A percentile compares a stretch with the other conserved stretches of the same genome.
phyloP scores from a whole-genome alignment of 2,113 vertebrate genomes.

The Paraplagusia blochii region DNA sequence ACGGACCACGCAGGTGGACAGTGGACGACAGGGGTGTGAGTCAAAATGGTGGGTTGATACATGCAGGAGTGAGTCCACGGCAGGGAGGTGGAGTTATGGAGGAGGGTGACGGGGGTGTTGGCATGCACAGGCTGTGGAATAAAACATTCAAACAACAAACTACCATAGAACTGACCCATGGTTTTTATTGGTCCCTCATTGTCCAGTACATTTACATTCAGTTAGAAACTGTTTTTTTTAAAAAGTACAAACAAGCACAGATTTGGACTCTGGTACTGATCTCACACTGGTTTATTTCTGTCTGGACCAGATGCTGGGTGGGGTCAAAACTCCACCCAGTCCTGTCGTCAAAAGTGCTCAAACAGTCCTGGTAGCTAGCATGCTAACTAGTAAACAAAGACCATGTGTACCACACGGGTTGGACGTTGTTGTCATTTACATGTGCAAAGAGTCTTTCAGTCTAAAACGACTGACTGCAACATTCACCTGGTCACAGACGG shows the following conservation, averaged over 20 bases:
- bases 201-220: slow-evolving; percentile 8
- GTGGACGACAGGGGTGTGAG: slow-evolving; percentile 55
- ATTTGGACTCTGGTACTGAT: neutral
- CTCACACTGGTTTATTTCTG: no score
- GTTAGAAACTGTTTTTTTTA: slow-evolving; percentile 8
- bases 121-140: slow-evolving; percentile 84
- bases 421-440: no score
- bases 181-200: slow-evolving; percentile 44
- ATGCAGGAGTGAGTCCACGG: slow-evolving; percentile 87
- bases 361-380: no score
- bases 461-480: no score
- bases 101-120: slow-evolving; percentile 61
- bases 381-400: no score
- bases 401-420: no score
- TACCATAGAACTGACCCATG: slow-evolving; percentile 9
- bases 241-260: neutral
- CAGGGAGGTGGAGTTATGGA: slow-evolving; percentile 42
- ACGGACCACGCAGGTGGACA: slow-evolving; percentile 57
- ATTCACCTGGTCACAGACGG: no score
- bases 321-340: no score
- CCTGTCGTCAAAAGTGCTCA: no score
- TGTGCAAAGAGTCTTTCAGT: no score
- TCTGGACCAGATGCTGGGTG: no score
- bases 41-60: slow-evolving; percentile 73
- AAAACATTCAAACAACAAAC: neutral